Conservation (phyloP, 1,140 invertebrate species). For the Nasonia vitripennis region DNA sequence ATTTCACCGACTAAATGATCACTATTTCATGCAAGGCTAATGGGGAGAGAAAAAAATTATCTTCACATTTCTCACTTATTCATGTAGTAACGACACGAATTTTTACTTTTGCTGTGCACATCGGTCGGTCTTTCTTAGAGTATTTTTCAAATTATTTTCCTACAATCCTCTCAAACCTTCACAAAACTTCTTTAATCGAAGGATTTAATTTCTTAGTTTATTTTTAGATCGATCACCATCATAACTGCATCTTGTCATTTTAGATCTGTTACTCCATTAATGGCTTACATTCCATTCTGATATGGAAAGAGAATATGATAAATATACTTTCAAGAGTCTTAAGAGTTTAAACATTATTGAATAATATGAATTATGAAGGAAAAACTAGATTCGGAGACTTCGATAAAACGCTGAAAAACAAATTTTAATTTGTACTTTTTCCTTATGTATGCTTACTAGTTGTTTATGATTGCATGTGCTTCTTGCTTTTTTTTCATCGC, state of each 20-base stretch:
- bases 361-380: slow-evolving; percentile 5
- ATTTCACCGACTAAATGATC: slow-evolving; percentile 57
- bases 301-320: background rate
- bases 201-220: slow-evolving; percentile 5
- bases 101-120: slow-evolving; percentile 51
- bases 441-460: background rate
- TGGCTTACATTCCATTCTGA: background rate
- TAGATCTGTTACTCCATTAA: slow-evolving; percentile 27
- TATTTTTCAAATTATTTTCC: slow-evolving; percentile 23
- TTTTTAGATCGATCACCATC: slow-evolving; percentile 11
- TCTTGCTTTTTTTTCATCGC: background rate
- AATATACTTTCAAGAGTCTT: slow-evolving; percentile 33
- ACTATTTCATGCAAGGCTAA: slow-evolving; percentile 47
- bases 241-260: slow-evolving; percentile 39
- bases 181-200: slow-evolving; percentile 41
- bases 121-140: slow-evolving; percentile 21
- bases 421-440: slow-evolving; percentile 6
- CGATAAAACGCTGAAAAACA: slow-evolving; percentile 20
- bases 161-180: background rate
- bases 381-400: slow-evolving; percentile 21
- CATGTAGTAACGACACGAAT: slow-evolving; percentile 12
- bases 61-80: slow-evolving; percentile 15
- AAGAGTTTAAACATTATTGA: slow-evolving; percentile 2
- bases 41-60: slow-evolving; percentile 27
- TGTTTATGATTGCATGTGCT: slow-evolving; percentile 7